Evolutionary conservation across 2,797 vertebrate species (phyloP), one percentile per base, ranked within the genome.

Genomic region (Anguilla obscura): DNA sequence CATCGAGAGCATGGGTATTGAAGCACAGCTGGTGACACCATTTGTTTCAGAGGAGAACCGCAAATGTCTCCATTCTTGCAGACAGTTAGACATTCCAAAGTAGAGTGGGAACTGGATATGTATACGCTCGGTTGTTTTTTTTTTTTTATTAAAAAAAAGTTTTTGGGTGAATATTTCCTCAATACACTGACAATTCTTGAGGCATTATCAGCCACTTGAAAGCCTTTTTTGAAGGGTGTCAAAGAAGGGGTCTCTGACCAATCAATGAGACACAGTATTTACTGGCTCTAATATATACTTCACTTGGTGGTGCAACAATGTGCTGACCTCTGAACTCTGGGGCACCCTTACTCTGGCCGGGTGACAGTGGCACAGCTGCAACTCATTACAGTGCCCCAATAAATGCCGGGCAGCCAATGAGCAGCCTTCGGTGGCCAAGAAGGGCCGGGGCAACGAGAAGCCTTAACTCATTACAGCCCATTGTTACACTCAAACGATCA

Each of bases 331-430:
- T 97, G 97, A 95, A 96, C 97, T 94, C 92, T 94, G 71, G 92
- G 95, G 95, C 97, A 96, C 97, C 94, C 92, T 92, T 94, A 93
- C 92, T 91, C 88, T 93, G 95, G 95, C 95, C 96, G 93, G 96
- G 94, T 95, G 97, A 97, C 93, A 56, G 54, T 56, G 54, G 54
- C 96, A 96, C 98, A 98, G 97, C 97, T 99, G 98, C 96, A 96
- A 94, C 95, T 95, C 94, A 94, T 96, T 96, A 98, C 95, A 96
- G 96, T 93, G 89, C 92, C 95, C 94, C 94, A 56, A 97, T 97
- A 97, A 98, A 56, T 98, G 92, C 88, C 27, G 76, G 90, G 93
- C 94, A 95, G 91, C 94, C 95, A 91, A 94, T 90, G 91, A 93
- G 94, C 92, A 91, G 93, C 93, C 91, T 92, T 86, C 89, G 91